These are phyloP conservation scores for Chloroceryle inda DNA, from an alignment of 2,797 vertebrate species.

Conservation along the genomic window DNA sequence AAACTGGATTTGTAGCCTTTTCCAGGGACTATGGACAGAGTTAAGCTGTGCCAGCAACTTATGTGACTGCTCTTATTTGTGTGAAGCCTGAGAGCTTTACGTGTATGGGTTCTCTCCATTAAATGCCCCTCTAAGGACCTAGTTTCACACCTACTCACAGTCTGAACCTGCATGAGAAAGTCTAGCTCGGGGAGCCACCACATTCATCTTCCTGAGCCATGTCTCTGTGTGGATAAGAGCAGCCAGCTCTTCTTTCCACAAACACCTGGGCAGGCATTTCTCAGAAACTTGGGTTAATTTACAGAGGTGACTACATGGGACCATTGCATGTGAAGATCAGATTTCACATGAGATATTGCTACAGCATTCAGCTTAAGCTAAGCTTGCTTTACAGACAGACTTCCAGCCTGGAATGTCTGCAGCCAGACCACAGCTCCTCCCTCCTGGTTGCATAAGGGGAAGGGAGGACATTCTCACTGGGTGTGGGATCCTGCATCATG, in stretches of 20 bases:
- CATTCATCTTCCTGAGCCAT: accelerated
- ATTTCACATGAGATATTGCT: neutral
- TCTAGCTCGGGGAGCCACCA: neutral
- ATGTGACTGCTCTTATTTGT: neutral
- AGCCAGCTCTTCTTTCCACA: neutral
- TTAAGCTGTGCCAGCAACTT: neutral
- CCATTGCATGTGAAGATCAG: neutral
- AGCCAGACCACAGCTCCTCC: neutral
- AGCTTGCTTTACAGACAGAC: neutral
- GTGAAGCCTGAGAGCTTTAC: neutral
- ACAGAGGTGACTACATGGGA: neutral
- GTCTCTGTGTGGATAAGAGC: neutral
- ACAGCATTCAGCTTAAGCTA: neutral
- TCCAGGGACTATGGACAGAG: neutral
- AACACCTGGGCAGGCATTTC: neutral
- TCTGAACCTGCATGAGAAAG: neutral
- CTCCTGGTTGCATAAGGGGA: neutral
- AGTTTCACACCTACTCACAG: neutral
- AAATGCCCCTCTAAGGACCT: neutral
- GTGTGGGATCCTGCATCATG: neutral
- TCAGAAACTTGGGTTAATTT: neutral
- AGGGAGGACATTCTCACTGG: neutral
- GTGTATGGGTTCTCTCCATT: accelerated
- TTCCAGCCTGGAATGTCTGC: neutral
- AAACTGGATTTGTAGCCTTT: neutral